phyloP scores from a whole-genome alignment of 2,113 vertebrate genomes.

The Atlantisia rogersi region DNA sequence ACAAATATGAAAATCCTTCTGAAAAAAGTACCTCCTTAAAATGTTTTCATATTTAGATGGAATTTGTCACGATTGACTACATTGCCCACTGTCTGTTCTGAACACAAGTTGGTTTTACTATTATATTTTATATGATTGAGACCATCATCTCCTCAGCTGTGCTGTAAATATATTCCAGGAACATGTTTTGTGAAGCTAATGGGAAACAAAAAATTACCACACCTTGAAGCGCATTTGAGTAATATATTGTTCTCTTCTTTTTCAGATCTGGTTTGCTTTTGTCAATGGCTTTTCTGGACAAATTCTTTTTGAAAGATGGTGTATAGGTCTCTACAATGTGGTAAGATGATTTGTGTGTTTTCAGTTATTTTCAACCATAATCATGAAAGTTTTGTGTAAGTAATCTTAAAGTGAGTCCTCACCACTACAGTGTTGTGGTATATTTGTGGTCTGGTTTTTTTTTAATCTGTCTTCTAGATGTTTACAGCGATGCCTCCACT shows the following conservation, averaged over 20 bases:
- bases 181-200: background rate
- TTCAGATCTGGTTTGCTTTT: conserved; percentile 98
- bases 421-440: background rate
- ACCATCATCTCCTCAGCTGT: background rate
- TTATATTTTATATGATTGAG: background rate
- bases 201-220: background rate
- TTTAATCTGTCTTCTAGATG: conserved; percentile 74
- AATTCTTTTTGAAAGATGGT: conserved; percentile 99
- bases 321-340: conserved; percentile 98
- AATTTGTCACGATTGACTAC: background rate
- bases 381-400: background rate
- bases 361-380: background rate
- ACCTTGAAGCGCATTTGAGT: background rate
- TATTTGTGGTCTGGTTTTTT: background rate
- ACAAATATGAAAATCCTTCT: background rate
- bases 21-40: background rate
- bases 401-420: background rate
- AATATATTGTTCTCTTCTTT: background rate
- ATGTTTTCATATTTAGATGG: background rate
- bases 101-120: background rate
- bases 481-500: conserved; percentile 97
- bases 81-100: background rate
- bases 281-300: conserved; percentile 99
- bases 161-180: background rate
- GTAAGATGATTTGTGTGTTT: conserved; percentile 77